Conservation (phyloP, 1,140 invertebrate genomes). For the Trinorchestia longiramus region DNA sequence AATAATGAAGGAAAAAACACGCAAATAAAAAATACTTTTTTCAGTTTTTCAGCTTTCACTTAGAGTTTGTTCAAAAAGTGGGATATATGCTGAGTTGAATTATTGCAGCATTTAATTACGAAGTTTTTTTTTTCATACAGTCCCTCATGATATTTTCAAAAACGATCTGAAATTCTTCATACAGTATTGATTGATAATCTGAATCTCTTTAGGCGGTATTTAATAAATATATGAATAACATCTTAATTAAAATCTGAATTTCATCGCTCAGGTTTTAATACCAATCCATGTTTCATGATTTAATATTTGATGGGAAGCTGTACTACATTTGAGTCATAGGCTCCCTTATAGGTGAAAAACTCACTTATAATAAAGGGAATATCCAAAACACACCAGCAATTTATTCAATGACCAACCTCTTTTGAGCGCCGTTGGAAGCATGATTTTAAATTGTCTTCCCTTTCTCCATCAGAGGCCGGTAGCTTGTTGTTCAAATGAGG, state of each 20-base stretch:
- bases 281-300: no score
- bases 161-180: not conserved
- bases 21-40: not conserved
- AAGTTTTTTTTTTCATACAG: no score
- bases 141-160: no score
- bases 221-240: no score
- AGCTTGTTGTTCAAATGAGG: not conserved
- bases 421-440: not conserved
- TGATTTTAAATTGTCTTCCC: not conserved
- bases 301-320: not conserved
- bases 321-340: not conserved
- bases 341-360: not conserved
- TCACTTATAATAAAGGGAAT: no score
- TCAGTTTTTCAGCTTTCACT: not conserved
- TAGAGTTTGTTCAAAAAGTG: not conserved
- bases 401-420: not conserved
- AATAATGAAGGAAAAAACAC: not conserved
- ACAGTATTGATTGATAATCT: not conserved
- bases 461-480: not conserved
- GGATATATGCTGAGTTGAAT: no score
- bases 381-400: not conserved
- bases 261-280: no score
- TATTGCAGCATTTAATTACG: not conserved
- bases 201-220: no score
- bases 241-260: no score